Percentiles rank a stretch among this genome's conserved stretches.
Evolutionary conservation across 2,113 vertebrate species (phyloP).

Genomic region (human): DNA sequence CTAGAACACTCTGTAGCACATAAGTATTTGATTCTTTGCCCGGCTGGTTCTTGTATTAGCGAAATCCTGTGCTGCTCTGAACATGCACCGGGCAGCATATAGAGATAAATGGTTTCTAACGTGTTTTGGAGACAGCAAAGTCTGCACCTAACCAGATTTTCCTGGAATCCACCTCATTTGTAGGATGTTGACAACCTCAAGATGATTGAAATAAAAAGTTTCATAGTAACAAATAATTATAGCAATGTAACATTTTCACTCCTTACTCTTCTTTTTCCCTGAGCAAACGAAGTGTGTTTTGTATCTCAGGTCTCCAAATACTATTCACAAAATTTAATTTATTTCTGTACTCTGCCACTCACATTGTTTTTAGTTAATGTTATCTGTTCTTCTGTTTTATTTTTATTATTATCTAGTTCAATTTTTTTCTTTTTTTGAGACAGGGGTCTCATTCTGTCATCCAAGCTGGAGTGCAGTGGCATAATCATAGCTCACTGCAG

Average conservation of each 20-base stretch:
- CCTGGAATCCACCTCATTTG: not conserved
- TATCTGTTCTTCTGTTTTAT: constrained; percentile 28
- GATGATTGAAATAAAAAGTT: not conserved
- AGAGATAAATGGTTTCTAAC: not conserved
- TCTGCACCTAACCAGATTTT: not conserved
- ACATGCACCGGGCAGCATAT: not conserved
- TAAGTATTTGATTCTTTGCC: not conserved
- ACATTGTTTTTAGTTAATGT: not conserved
- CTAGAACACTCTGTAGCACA: not conserved
- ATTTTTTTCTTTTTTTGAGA: not conserved
- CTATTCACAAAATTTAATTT: not conserved
- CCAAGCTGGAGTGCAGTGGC: not conserved
- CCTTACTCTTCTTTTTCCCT: not conserved
- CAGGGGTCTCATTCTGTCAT: not conserved
- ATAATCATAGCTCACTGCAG: not conserved
- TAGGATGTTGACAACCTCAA: not conserved
- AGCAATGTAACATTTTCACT: not conserved
- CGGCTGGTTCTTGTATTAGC: not conserved
- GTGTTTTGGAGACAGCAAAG: not conserved
- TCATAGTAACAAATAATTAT: not conserved
- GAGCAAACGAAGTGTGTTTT: constrained; percentile 17
- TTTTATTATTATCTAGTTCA: not conserved
- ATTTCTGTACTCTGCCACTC: constrained; percentile 15
- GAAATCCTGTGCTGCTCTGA: not conserved
- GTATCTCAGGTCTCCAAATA: not conserved